Conservation (phyloP, 2,113 vertebrate species). For the Nothocercus julius region DNA sequence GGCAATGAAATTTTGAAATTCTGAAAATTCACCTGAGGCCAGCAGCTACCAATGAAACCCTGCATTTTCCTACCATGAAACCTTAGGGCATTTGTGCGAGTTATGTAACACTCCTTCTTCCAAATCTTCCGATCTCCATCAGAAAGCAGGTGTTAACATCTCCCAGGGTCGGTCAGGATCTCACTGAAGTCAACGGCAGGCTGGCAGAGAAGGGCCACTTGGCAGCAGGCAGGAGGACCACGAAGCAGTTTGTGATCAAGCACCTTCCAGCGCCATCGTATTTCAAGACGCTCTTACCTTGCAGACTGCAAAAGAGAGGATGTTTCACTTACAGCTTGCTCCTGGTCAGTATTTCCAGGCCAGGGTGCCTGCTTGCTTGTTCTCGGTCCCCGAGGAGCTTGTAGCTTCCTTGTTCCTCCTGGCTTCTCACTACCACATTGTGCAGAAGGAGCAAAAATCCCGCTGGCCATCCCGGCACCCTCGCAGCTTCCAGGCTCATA, state of each 20-base stretch:
- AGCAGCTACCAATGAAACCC: not conserved
- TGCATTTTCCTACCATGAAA: not conserved
- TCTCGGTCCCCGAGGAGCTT: not conserved
- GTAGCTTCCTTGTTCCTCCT: not conserved
- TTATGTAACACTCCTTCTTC: not conserved
- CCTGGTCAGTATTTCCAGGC: not conserved
- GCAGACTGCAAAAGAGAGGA: not conserved
- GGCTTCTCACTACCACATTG: not conserved
- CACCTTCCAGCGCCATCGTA: not conserved
- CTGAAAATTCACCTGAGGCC: not conserved
- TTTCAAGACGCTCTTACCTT: not conserved
- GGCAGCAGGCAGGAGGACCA: not conserved
- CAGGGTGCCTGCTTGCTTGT: not conserved
- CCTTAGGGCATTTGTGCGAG: not conserved
- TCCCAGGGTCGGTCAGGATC: not conserved
- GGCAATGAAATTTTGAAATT: not conserved
- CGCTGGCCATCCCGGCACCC: not conserved
- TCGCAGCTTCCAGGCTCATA: fast-evolving
- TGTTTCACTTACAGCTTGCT: not conserved
- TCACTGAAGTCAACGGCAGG: not conserved
- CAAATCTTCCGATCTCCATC: not conserved
- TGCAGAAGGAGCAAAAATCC: not conserved
- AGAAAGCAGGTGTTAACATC: not conserved
- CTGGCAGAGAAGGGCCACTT: not conserved
- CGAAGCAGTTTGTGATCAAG: not conserved